A percentile compares a stretch with the other conserved stretches of the same genome.
Conservation (phyloP, 2,888 invertebrate genomes). For the Onchidella celtica region DNA sequence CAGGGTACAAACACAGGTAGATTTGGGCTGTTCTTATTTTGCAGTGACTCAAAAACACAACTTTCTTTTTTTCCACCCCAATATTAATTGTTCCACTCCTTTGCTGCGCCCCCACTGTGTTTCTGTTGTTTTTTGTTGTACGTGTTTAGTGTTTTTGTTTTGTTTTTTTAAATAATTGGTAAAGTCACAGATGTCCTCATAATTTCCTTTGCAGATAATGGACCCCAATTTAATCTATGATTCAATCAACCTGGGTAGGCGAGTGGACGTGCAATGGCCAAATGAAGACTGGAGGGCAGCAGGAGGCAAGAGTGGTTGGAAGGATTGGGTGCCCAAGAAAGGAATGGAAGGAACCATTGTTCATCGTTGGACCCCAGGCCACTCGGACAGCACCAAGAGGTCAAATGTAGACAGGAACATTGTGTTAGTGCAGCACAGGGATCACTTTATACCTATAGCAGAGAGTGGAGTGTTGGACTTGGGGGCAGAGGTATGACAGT, state of each 20-base stretch:
- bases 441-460: conserved; percentile 94
- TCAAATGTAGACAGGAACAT: conserved; percentile 96
- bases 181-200: background rate
- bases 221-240: conserved; percentile 87
- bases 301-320: conserved; percentile 94
- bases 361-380: conserved; percentile 96
- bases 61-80: too few relatives aligned
- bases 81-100: too few relatives aligned
- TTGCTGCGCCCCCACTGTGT: too few relatives aligned
- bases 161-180: too few relatives aligned
- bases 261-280: conserved; percentile 98
- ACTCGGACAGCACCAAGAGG: conserved; percentile 91
- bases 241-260: conserved; percentile 92
- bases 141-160: too few relatives aligned
- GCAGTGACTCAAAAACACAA: too few relatives aligned
- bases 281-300: conserved; percentile 91
- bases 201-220: conserved; percentile 69
- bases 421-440: conserved; percentile 94
- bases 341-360: conserved; percentile 96
- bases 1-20: too few relatives aligned
- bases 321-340: conserved; percentile 92
- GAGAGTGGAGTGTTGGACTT: conserved; percentile 88
- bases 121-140: too few relatives aligned
- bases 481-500: conserved; percentile 74
- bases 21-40: too few relatives aligned